phyloP scores from a whole-genome alignment of 2,797 vertebrate genomes.

The Lindbergichthys nudifrons region DNA sequence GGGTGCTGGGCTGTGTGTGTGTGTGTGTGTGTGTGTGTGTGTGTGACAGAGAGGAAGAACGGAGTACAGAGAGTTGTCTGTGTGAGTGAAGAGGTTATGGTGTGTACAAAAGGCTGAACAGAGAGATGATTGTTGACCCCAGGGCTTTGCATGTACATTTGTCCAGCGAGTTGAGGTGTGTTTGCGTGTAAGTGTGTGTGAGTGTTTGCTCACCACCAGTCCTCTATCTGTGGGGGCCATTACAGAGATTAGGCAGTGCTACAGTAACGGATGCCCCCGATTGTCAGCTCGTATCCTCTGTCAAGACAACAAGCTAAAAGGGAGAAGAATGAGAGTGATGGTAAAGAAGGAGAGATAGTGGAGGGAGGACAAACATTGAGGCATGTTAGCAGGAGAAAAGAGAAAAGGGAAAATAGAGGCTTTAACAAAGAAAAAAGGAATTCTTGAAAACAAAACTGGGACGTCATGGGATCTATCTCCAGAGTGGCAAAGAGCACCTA shows the following conservation, averaged over 20 bases:
- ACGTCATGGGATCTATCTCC: neutral
- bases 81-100: conserved; percentile 51
- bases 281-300: conserved; percentile 86
- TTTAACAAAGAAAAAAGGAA: conserved; percentile 29
- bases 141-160: conserved; percentile 67
- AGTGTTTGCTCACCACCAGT: conserved; percentile 82
- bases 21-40: neutral
- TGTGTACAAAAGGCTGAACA: conserved; percentile 59
- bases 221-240: conserved; percentile 86
- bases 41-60: conserved; percentile 19
- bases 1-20: conserved; percentile 40
- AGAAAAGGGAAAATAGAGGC: conserved; percentile 12
- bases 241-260: conserved; percentile 90
- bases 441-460: conserved; percentile 19
- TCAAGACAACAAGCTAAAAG: conserved; percentile 82
- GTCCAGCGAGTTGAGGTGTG: conserved; percentile 61
- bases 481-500: neutral
- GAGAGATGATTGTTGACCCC: conserved; percentile 63
- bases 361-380: conserved; percentile 27
- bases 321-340: conserved; percentile 63
- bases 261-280: conserved; percentile 86
- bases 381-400: conserved; percentile 2
- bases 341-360: conserved; percentile 28
- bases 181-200: conserved; percentile 40
- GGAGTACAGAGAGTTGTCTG: conserved; percentile 8